Conservation (phyloP, 2,113 vertebrate species). For the Fulica atra region DNA sequence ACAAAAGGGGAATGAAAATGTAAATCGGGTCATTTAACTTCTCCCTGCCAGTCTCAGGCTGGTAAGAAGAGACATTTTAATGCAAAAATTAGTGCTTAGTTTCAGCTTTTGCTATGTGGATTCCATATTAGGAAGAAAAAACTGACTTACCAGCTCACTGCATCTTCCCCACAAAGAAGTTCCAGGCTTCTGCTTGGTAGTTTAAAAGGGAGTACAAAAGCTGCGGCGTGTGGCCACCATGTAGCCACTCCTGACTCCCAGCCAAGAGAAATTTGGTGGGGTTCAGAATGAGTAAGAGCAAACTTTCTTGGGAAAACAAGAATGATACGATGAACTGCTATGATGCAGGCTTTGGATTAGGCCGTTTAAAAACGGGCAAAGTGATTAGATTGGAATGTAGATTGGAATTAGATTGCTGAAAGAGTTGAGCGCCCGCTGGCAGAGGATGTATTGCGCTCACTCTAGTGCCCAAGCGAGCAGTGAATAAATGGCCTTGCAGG, state of each 20-base stretch:
- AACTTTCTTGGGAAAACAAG: not conserved
- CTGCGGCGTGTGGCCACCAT: not conserved
- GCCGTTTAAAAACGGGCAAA: not conserved
- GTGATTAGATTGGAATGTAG: not conserved
- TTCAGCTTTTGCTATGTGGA: not conserved
- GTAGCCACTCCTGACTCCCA: not conserved
- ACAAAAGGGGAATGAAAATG: not conserved
- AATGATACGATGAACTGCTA: not conserved
- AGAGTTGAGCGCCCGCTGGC: fast-evolving
- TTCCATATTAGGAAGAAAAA: not conserved
- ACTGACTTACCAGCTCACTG: not conserved
- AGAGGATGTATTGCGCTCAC: fast-evolving
- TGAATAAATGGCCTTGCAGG: not conserved
- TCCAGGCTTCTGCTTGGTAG: not conserved
- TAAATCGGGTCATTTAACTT: not conserved
- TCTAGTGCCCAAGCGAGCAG: fast-evolving
- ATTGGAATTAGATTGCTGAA: not conserved
- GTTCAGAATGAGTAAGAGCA: not conserved
- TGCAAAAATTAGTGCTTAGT: not conserved
- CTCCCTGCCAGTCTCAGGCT: not conserved
- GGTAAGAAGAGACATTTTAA: not conserved
- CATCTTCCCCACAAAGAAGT: not conserved
- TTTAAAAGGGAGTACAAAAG: not conserved
- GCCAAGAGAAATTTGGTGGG: not conserved
- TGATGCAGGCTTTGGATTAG: not conserved